phyloP scores from a whole-genome alignment of 2,797 vertebrate genomes.

The Nannoperca obscura region DNA sequence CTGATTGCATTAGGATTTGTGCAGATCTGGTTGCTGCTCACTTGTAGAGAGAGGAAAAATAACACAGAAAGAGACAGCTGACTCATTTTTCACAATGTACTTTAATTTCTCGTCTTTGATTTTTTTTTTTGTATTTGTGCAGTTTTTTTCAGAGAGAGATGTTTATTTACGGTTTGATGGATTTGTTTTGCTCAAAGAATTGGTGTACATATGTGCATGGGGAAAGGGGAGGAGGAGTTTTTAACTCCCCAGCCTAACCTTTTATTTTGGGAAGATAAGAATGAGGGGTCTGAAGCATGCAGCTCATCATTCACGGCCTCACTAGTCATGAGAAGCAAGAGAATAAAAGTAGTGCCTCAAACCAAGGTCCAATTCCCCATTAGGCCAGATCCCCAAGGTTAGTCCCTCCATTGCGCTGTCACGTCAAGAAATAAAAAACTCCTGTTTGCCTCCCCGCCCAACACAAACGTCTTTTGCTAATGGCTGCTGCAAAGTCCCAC shows the following conservation, averaged over 20 bases:
- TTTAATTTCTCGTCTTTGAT: constrained; percentile 59
- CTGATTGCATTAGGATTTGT: constrained; percentile 78
- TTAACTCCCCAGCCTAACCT: constrained; percentile 55
- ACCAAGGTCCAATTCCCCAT: constrained; percentile 82
- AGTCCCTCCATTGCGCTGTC: constrained; percentile 73
- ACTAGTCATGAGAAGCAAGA: constrained; percentile 69
- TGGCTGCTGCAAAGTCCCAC: constrained; percentile 66
- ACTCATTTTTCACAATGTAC: constrained; percentile 75
- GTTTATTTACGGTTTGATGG: constrained; percentile 67
- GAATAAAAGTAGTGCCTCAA: constrained; percentile 74
- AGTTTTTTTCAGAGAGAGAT: constrained; percentile 32
- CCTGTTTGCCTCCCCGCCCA: constrained; percentile 42
- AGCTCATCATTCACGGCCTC: constrained; percentile 75
- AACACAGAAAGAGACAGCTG: constrained; percentile 58
- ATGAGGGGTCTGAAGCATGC: constrained; percentile 66
- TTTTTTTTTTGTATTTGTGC: constrained; percentile 35
- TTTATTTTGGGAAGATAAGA: constrained; percentile 73
- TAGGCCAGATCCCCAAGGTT: constrained; percentile 77
- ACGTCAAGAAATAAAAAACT: constrained; percentile 74
- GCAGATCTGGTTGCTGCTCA: constrained; percentile 70
- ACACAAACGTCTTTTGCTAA: constrained; percentile 68
- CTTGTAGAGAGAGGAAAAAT: constrained; percentile 57
- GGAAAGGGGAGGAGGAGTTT: neutral
- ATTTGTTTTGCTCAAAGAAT: constrained; percentile 69
- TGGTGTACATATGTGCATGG: constrained; percentile 20